phyloP scores from a whole-genome alignment of 2,113 vertebrate genomes.

The Triplophysa dalaica region DNA sequence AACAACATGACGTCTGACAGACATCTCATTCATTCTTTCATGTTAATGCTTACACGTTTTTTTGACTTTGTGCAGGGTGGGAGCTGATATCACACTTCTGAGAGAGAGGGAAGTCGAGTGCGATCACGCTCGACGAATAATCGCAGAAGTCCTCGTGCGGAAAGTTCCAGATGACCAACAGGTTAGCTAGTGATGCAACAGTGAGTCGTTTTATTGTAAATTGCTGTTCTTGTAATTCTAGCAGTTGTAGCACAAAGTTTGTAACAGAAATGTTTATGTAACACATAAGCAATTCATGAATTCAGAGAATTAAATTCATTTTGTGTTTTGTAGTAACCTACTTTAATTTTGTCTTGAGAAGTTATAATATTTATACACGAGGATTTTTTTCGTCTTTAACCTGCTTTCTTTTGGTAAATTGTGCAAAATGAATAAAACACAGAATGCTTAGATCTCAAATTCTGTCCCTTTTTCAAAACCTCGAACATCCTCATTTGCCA shows the following conservation, averaged over 20 bases:
- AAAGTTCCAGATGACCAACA: slow-evolving; percentile 97
- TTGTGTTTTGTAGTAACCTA: no score
- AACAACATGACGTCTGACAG: not conserved
- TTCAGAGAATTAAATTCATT: no score
- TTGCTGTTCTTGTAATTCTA: not conserved
- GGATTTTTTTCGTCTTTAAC: no score
- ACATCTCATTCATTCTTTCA: not conserved
- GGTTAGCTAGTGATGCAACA: slow-evolving; percentile 69
- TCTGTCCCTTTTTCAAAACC: not conserved
- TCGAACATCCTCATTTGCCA: not conserved
- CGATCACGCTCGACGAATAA: slow-evolving; percentile 82
- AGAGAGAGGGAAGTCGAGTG: slow-evolving; percentile 92
- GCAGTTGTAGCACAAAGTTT: no score
- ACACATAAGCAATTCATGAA: not conserved
- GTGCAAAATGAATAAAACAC: no score
- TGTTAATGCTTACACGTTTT: not conserved
- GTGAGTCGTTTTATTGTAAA: not conserved
- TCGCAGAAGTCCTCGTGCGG: slow-evolving; percentile 91
- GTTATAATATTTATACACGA: no score
- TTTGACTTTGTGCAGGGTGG: slow-evolving; percentile 77
- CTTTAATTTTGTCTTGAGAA: no score
- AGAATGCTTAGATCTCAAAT: no score
- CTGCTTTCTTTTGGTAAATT: no score
- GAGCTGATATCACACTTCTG: slow-evolving; percentile 92
- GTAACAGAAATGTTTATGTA: no score